Conservation (phyloP, 2,797 vertebrate genomes). For the Acipenser transmontanus region DNA sequence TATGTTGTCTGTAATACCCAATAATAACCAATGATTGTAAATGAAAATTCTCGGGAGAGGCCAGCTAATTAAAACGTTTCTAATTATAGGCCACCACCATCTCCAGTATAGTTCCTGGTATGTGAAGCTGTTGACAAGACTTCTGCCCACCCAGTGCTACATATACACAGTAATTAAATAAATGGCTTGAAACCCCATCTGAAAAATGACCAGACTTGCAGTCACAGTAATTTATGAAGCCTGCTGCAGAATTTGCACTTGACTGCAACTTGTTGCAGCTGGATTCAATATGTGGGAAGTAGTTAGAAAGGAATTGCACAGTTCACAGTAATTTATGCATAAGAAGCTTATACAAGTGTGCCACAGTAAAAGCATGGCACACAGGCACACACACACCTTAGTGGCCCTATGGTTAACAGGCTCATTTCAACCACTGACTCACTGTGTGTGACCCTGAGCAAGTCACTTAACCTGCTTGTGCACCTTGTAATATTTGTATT, state of each 20-base stretch:
- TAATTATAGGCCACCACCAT: no score
- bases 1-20: not conserved
- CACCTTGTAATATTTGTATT: no score
- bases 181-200: not conserved
- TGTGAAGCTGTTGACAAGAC: not conserved
- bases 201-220: not conserved
- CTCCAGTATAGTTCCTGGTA: not conserved
- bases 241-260: slow-evolving; percentile 1
- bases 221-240: not conserved
- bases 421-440: no score
- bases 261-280: slow-evolving; percentile 11
- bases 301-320: no score
- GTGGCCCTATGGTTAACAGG: no score
- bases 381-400: no score
- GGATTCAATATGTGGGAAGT: not conserved
- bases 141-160: not conserved
- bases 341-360: no score
- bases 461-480: no score
- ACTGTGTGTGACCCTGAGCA: no score
- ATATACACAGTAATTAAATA: slow-evolving; percentile 2
- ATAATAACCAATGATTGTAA: not conserved
- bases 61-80: no score
- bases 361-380: no score
- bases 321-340: no score
- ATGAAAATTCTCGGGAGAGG: not conserved